Conservation (phyloP, 2,888 invertebrate species). For the Drosophila acutilabella region DNA sequence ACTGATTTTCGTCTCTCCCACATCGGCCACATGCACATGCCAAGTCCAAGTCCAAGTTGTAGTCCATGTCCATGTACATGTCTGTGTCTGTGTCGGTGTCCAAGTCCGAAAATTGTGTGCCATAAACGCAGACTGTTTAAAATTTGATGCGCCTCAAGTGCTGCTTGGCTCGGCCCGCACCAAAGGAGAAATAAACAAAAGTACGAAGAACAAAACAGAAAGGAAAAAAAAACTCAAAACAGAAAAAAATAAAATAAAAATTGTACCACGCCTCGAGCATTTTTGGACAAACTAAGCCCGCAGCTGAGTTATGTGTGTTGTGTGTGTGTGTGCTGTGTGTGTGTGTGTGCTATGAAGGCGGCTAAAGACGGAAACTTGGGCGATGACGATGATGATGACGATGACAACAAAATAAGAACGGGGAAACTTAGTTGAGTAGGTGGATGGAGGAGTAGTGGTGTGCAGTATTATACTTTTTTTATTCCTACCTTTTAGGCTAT, state of each 20-base stretch:
- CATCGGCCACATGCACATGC: slow-evolving; percentile 67
- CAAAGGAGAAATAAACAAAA: slow-evolving; percentile 80
- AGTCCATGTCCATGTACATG: slow-evolving; percentile 25
- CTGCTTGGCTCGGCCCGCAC: slow-evolving; percentile 45
- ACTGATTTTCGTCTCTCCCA: slow-evolving; percentile 80
- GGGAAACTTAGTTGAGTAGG: slow-evolving; percentile 37
- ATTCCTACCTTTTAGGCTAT: slow-evolving; percentile 71
- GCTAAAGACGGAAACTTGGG: slow-evolving; percentile 30
- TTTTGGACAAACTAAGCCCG: slow-evolving; percentile 78
- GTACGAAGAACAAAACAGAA: slow-evolving; percentile 68
- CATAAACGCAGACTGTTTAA: slow-evolving; percentile 81
- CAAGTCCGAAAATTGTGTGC: slow-evolving; percentile 72
- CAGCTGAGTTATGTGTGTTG: slow-evolving; percentile 73
- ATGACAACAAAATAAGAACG: slow-evolving; percentile 20
- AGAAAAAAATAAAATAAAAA: slow-evolving; percentile 64
- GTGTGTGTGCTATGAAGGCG: slow-evolving; percentile 16
- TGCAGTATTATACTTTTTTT: slow-evolving; percentile 61
- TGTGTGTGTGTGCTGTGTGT: slow-evolving; percentile 52
- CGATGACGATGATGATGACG: slow-evolving; percentile 28
- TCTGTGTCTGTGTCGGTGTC: slow-evolving; percentile 30
- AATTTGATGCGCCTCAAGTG: slow-evolving; percentile 80
- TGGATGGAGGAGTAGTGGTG: no score
- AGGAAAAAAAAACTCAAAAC: slow-evolving; percentile 32
- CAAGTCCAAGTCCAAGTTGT: slow-evolving; percentile 61
- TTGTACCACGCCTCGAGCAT: slow-evolving; percentile 56